Percentiles rank a stretch among this genome's conserved stretches.
Conservation (phyloP, 1,140 invertebrate species). For the Tyrophagus putrescentiae region DNA sequence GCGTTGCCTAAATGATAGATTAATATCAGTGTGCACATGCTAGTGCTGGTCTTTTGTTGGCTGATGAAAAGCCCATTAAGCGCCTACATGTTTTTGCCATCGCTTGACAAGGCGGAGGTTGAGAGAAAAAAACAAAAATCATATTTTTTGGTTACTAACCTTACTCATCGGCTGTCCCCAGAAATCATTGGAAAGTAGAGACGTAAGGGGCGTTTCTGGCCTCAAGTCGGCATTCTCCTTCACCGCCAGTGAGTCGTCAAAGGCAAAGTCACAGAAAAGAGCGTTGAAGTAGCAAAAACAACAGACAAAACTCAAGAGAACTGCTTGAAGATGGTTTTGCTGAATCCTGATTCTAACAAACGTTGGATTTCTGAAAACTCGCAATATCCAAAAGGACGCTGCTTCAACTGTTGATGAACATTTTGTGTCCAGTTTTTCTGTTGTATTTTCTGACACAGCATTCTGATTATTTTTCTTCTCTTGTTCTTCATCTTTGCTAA, state of each 20-base stretch:
- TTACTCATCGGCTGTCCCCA: slow-evolving; percentile 93
- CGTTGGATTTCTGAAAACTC: too few species aligned
- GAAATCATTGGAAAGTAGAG: slow-evolving; percentile 90
- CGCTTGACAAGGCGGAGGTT: neutral
- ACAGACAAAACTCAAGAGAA: neutral
- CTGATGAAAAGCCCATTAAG: slow-evolving; percentile 1
- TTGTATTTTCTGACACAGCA: neutral
- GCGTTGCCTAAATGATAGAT: neutral
- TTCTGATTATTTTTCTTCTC: too few species aligned
- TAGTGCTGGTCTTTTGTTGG: neutral
- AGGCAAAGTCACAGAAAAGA: slow-evolving; percentile 70
- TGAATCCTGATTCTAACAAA: too few species aligned
- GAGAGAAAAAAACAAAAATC: neutral
- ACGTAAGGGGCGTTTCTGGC: slow-evolving; percentile 68
- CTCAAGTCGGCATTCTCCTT: slow-evolving; percentile 84
- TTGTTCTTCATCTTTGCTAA: too few species aligned
- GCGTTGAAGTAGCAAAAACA: slow-evolving; percentile 56
- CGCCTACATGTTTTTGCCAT: neutral
- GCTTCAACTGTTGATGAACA: too few species aligned
- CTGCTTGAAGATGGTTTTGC: too few species aligned
- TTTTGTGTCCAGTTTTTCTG: neutral
- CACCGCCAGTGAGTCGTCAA: slow-evolving; percentile 92
- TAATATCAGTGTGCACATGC: too few species aligned
- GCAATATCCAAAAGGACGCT: too few species aligned
- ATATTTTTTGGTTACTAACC: slow-evolving; percentile 50